Conservation (phyloP, 2,888 invertebrate species). For the Calameuta pallipes region DNA sequence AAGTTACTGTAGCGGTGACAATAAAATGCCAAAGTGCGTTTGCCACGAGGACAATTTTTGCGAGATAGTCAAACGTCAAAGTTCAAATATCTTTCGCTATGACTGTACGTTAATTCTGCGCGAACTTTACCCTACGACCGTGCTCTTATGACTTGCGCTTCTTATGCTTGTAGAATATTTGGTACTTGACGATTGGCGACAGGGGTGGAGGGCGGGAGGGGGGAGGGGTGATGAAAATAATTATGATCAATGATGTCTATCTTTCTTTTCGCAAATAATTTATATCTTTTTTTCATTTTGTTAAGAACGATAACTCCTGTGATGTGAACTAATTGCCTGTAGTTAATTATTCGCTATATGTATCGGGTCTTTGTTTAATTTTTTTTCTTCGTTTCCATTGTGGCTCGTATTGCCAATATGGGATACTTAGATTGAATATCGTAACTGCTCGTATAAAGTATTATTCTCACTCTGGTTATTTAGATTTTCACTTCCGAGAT, state of each 20-base stretch:
- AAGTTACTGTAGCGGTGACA: background rate
- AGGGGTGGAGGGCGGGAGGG: no score
- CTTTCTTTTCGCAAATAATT: background rate
- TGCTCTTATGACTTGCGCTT: background rate
- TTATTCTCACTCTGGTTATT: background rate
- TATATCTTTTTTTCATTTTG: background rate
- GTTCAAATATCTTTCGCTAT: background rate
- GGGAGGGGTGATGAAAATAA: background rate
- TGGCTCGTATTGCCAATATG: background rate
- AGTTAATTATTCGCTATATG: background rate
- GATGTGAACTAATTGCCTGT: background rate
- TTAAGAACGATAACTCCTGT: background rate
- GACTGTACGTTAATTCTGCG: background rate
- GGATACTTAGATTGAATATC: background rate
- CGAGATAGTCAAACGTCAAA: background rate
- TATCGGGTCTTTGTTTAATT: background rate
- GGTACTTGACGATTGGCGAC: background rate
- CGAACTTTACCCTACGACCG: background rate
- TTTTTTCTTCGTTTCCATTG: background rate
- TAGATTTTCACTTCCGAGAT: background rate
- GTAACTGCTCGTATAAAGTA: background rate
- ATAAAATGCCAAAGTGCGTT: background rate
- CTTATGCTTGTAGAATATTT: background rate
- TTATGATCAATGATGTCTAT: background rate
- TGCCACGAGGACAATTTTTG: background rate